Conservation (phyloP, 2,888 invertebrate species). For the Teleogryllus oceanicus region DNA sequence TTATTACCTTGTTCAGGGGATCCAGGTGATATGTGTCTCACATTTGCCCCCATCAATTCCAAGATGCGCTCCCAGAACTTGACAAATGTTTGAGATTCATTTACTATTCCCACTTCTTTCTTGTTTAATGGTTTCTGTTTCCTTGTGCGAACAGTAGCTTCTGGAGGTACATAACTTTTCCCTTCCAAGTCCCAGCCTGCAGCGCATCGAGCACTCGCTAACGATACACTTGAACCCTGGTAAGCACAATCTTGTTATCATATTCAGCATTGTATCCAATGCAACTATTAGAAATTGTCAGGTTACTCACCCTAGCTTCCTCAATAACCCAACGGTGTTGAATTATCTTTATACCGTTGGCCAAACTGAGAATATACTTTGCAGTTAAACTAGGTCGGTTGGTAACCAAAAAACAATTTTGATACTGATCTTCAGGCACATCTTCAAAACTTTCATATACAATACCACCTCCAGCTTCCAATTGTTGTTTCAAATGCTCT, state of each 20-base stretch:
- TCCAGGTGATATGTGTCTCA: not conserved
- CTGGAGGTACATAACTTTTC: slow-evolving; percentile 46
- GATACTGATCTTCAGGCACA: slow-evolving; percentile 55
- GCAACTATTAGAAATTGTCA: not conserved
- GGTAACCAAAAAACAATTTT: slow-evolving; percentile 59
- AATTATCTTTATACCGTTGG: slow-evolving; percentile 61
- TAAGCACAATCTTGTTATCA: no score
- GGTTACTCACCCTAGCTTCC: slow-evolving; percentile 46
- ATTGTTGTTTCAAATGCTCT: slow-evolving; percentile 58
- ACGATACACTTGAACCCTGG: not conserved
- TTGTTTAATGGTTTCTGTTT: slow-evolving; percentile 12
- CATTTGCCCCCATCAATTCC: slow-evolving; percentile 52
- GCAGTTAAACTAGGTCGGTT: slow-evolving; percentile 69
- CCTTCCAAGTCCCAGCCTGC: slow-evolving; percentile 59
- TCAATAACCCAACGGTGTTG: slow-evolving; percentile 68
- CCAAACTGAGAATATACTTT: slow-evolving; percentile 69
- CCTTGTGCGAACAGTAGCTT: slow-evolving; percentile 37
- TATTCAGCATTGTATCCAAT: not conserved
- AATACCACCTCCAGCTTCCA: slow-evolving; percentile 60
- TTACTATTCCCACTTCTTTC: slow-evolving; percentile 28
- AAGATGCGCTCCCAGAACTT: slow-evolving; percentile 62
- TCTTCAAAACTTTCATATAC: slow-evolving; percentile 53
- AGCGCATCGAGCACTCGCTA: slow-evolving; percentile 48
- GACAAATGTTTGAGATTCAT: slow-evolving; percentile 49
- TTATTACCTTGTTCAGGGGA: not conserved